Conservation (phyloP, 53 echinoderm and acorn worm genomes). For the Paracentrotus lividus region DNA sequence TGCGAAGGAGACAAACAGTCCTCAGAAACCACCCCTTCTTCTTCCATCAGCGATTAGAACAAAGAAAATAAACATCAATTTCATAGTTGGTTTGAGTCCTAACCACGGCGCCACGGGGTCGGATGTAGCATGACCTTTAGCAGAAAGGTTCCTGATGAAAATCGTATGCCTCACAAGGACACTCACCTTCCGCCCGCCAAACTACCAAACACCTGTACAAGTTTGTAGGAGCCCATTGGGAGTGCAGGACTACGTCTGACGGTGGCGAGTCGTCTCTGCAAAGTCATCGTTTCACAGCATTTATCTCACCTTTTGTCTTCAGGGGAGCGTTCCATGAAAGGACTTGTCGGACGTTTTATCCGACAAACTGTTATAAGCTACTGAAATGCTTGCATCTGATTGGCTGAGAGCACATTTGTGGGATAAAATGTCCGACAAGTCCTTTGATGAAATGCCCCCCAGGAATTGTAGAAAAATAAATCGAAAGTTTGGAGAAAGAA, state of each 20-base stretch:
- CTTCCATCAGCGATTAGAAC: slow-evolving; percentile 33
- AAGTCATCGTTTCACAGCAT: background rate
- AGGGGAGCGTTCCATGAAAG: no score
- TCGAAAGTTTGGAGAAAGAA: background rate
- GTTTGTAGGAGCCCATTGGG: background rate
- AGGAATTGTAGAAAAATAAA: background rate
- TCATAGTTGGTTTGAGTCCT: slow-evolving; percentile 47
- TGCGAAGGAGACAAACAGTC: background rate
- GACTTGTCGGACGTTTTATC: no score
- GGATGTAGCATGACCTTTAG: slow-evolving; percentile 51
- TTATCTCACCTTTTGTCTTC: background rate
- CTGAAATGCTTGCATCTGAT: no score
- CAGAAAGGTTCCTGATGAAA: slow-evolving; percentile 10
- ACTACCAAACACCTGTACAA: slow-evolving; percentile 57
- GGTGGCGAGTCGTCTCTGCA: slow-evolving; percentile 14
- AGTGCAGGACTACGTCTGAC: slow-evolving; percentile 24
- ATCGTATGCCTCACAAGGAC: slow-evolving; percentile 47
- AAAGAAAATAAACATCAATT: slow-evolving; percentile 60
- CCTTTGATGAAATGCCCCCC: no score
- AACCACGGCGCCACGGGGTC: slow-evolving; percentile 36
- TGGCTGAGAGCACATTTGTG: no score
- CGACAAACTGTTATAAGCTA: no score
- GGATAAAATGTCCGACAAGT: no score
- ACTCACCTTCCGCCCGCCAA: slow-evolving; percentile 22
- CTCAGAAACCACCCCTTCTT: background rate